Evolutionary conservation across 2,113 vertebrate genomes (phyloP).

Genomic region (Rynchops niger): DNA sequence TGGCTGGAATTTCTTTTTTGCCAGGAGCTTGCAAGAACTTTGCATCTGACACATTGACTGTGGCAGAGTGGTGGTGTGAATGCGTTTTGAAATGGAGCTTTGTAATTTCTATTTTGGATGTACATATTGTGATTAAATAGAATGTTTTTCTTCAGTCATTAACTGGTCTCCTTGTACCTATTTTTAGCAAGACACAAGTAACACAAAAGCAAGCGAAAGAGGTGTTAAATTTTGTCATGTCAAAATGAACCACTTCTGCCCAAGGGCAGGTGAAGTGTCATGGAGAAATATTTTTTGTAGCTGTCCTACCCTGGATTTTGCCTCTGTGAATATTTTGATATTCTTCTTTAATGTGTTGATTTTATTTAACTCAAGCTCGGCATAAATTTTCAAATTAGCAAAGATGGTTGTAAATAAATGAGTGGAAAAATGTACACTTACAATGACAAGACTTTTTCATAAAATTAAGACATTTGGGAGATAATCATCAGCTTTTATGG

Average conservation of each 20-base stretch:
- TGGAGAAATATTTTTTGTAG: background rate
- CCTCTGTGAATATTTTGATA: background rate
- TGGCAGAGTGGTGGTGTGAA: background rate
- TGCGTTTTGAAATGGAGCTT: background rate
- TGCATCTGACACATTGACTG: background rate
- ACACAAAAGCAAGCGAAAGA: background rate
- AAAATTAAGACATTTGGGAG: background rate
- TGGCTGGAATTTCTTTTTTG: background rate
- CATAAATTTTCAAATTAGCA: background rate
- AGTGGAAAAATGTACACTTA: background rate
- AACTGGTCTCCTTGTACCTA: background rate
- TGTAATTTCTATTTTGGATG: conserved; percentile 38
- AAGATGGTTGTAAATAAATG: background rate
- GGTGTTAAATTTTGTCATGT: background rate
- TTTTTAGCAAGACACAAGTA: background rate
- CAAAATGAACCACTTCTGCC: background rate
- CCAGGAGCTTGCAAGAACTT: background rate
- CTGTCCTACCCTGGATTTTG: background rate
- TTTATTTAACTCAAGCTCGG: background rate
- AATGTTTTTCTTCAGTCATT: conserved; percentile 1
- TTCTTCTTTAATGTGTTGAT: background rate
- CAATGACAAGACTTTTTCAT: background rate
- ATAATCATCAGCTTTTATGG: background rate
- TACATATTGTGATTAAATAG: conserved; percentile 48
- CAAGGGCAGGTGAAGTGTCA: background rate